Evolutionary conservation across 2,888 invertebrate genomes (phyloP).

Genomic region (Ophonus ardosiacus): DNA sequence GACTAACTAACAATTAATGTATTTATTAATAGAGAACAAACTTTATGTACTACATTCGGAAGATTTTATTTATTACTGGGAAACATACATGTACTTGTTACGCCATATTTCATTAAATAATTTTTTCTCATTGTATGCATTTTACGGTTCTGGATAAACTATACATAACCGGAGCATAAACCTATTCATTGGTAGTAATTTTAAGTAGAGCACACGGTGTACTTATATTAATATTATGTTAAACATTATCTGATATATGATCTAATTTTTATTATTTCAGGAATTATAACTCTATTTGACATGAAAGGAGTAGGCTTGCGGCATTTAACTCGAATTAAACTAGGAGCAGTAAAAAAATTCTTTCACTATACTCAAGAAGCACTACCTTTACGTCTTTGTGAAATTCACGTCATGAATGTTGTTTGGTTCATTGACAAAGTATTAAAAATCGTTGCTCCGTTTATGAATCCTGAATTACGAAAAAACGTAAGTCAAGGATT

Average conservation of each 20-base stretch:
- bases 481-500: constrained; percentile 72
- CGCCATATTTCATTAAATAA: no score
- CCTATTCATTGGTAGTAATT: no score
- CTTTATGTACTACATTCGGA: no score
- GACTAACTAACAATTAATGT: no score
- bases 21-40: no score
- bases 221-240: neutral
- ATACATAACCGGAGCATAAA: no score
- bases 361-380: constrained; percentile 85
- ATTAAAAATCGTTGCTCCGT: constrained; percentile 75
- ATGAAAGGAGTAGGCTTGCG: constrained; percentile 75
- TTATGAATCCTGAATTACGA: constrained; percentile 75
- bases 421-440: constrained; percentile 76
- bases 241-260: no score
- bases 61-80: no score
- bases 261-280: constrained; percentile 69
- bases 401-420: constrained; percentile 82
- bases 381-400: constrained; percentile 81
- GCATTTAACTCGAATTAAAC: constrained; percentile 69
- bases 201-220: no score
- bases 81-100: no score
- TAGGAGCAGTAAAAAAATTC: constrained; percentile 78
- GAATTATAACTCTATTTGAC: constrained; percentile 83
- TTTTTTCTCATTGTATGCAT: no score
- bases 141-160: no score